phyloP scores from a whole-genome alignment of 2,888 invertebrate genomes.

The Diachrysia chrysitis region DNA sequence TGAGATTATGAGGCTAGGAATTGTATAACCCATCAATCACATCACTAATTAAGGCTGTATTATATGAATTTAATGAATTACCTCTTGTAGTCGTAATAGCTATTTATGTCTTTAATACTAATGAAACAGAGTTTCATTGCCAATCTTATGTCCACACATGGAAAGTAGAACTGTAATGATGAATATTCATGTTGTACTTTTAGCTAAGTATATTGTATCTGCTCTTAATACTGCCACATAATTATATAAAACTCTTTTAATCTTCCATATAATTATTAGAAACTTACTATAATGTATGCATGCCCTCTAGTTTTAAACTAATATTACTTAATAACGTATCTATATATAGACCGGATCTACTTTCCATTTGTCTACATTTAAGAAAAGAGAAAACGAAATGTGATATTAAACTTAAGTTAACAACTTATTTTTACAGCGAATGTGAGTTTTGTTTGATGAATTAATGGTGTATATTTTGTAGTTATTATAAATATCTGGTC shows the following conservation, averaged over 20 bases:
- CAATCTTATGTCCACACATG: constrained; percentile 12
- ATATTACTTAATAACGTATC: neutral
- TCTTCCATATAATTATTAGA: constrained; percentile 6
- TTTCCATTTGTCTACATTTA: constrained; percentile 28
- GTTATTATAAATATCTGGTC: constrained; percentile 51
- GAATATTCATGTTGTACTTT: constrained; percentile 2
- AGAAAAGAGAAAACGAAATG: constrained; percentile 69
- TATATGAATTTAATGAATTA: constrained; percentile 21
- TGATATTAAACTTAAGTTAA: constrained; percentile 81
- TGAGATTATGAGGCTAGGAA: constrained; percentile 12
- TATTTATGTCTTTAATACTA: constrained; percentile 12
- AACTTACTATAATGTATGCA: neutral
- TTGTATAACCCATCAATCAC: constrained; percentile 15
- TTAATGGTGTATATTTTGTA: constrained; percentile 57
- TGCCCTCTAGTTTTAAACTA: constrained; percentile 9
- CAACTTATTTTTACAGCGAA: constrained; percentile 58
- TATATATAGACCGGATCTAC: constrained; percentile 8
- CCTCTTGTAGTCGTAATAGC: constrained; percentile 11
- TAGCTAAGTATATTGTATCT: neutral
- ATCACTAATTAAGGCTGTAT: constrained; percentile 30
- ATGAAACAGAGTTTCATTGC: constrained; percentile 37
- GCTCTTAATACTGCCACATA: constrained; percentile 19
- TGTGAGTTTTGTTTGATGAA: constrained; percentile 59
- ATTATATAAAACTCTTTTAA: constrained; percentile 5
- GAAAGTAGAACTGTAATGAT: constrained; percentile 5